phyloP scores from a whole-genome alignment of 2,888 invertebrate species.

The Leucoma salicis region DNA sequence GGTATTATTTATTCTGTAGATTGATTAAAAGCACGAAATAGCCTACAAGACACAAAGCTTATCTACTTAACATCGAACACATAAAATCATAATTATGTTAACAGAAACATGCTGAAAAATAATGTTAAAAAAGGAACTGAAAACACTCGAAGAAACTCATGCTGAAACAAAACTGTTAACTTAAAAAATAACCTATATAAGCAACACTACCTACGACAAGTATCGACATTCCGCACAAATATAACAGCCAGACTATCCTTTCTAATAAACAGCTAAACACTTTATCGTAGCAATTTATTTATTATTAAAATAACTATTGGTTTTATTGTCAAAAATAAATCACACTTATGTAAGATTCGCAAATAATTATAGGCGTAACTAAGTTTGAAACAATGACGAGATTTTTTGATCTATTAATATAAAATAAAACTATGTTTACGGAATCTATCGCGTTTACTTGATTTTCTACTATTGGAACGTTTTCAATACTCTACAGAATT shows the following conservation, averaged over 20 bases:
- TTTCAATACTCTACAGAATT: too few relatives aligned
- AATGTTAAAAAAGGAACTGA: constrained; percentile 22
- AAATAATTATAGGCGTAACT: constrained; percentile 7
- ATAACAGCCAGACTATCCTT: constrained; percentile 16
- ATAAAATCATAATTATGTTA: constrained; percentile 29
- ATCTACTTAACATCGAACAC: constrained; percentile 41
- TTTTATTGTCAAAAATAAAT: neutral
- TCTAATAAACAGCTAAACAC: constrained; percentile 1
- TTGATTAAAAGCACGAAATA: constrained; percentile 9
- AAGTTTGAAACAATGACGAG: too few relatives aligned
- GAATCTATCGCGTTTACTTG: too few relatives aligned
- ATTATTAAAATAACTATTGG: neutral
- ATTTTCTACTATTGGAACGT: too few relatives aligned
- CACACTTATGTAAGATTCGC: constrained; percentile 5
- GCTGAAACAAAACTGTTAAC: constrained; percentile 28
- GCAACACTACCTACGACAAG: constrained; percentile 39
- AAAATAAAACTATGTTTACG: too few relatives aligned
- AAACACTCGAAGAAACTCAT: constrained; percentile 29
- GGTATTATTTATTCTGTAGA: neutral
- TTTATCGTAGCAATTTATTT: neutral
- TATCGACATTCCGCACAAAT: constrained; percentile 21
- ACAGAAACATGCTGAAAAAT: constrained; percentile 29
- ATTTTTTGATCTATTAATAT: too few relatives aligned
- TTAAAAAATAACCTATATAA: constrained; percentile 18
- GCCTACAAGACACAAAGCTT: constrained; percentile 23